Evolutionary conservation across 2,888 invertebrate genomes (phyloP), one percentile per base, ranked within the genome.

Genomic region (Celastrina argiolus): DNA sequence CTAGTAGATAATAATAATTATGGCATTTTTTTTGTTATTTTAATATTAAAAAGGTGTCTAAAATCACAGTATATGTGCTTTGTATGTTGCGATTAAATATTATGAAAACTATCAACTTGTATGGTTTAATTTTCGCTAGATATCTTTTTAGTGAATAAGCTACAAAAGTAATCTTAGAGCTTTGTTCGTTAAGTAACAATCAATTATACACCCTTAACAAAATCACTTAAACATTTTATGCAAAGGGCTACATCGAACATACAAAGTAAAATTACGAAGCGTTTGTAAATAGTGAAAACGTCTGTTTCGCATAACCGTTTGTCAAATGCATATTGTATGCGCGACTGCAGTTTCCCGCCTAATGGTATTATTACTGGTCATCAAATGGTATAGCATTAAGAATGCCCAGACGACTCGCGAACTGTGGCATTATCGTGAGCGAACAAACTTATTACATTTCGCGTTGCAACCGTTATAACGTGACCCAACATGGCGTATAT

Each of bases 351-450:
- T 63, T 18, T 39, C 14, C 65, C 18, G 12, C 36, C 51, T 64
- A 72, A 72, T 71, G 42, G 64, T 66, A 66, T 68, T 65, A 69
- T 69, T 66, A 70, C 0, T 2, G 63, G 45, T 14, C 34, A 59
- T 61, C 51, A 67, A 70, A 70, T 70, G 59, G 74, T 79, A 77
- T 80, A 80, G 76, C 71, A 80, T 76, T 81, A 79, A 81, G 74
- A 71, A 75, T 73, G 70, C 72, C 72, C 73, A 71, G 72, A 73
- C 75, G 71, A 79, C 78, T 82, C 79, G 84, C 82, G 71, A 87
- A 87, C 84, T 83, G 89, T 83, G 85, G 76, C 84, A 91, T 91
- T 89, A 89, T 85, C 88, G 85, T 88, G 87, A 77, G 78, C 77
- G 74, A 77, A 77, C 76, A 77, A 79, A 78, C 81, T 84, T 79